phyloP scores from a whole-genome alignment of 2,797 vertebrate genomes.

The Vireo griseus region DNA sequence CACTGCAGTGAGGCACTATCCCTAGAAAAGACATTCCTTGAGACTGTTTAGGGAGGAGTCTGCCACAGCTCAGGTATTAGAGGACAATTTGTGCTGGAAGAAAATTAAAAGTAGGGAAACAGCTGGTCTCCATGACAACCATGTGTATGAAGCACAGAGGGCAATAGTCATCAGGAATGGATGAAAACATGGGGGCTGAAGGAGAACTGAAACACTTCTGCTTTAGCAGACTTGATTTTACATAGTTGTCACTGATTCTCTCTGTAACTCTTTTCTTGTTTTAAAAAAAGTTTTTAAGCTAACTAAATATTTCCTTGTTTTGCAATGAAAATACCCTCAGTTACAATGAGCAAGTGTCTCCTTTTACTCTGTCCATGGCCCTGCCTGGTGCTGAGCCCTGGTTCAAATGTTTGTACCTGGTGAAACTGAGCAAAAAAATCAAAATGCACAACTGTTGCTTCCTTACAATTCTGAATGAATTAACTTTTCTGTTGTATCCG shows the following conservation, averaged over 20 bases:
- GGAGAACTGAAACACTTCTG: neutral
- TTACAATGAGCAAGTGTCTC: neutral
- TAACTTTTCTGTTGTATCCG: conserved; percentile 55
- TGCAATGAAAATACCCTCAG: conserved; percentile 3
- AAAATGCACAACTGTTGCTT: conserved; percentile 29
- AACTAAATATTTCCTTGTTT: conserved; percentile 30
- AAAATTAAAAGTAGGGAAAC: conserved; percentile 9
- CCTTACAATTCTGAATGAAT: conserved; percentile 60
- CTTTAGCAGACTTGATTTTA: conserved; percentile 7
- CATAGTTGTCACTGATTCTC: neutral
- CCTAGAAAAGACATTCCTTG: neutral
- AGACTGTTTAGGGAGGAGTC: neutral
- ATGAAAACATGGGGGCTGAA: neutral
- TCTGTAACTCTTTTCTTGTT: conserved; percentile 6
- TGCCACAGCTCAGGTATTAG: neutral
- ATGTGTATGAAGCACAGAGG: neutral
- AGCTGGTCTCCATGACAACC: neutral
- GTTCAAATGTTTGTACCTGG: conserved; percentile 17
- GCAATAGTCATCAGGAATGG: neutral
- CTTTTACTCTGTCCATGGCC: conserved; percentile 25
- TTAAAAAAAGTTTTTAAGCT: neutral
- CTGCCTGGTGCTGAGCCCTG: neutral
- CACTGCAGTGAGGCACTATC: neutral
- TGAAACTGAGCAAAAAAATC: conserved; percentile 41
- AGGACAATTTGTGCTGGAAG: neutral